Evolutionary conservation across 2,888 invertebrate genomes (phyloP).

Genomic region (Tuberolachnus salignus): DNA sequence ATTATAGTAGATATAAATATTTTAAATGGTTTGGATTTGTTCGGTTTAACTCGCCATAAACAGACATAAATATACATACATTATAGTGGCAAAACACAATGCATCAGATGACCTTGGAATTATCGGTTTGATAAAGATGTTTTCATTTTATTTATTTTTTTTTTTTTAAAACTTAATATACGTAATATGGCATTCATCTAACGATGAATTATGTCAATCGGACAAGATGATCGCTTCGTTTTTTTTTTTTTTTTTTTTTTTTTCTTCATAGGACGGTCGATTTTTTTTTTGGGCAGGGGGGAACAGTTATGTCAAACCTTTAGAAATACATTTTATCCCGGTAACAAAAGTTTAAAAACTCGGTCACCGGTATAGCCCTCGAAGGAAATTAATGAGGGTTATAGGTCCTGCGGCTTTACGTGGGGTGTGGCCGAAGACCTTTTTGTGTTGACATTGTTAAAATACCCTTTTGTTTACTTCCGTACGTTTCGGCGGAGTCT

Average conservation of each 20-base stretch:
- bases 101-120: no score
- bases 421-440: conserved; percentile 9
- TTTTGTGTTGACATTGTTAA: conserved; percentile 35
- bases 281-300: background rate
- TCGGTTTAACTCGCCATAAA: no score
- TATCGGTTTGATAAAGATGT: no score
- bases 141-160: no score
- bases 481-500: conserved; percentile 15
- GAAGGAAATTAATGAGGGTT: conserved; percentile 9
- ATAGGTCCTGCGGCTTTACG: background rate
- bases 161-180: background rate
- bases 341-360: conserved; percentile 11
- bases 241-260: background rate
- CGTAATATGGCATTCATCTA: conserved; percentile 18
- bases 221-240: conserved; percentile 3
- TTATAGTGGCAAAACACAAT: no score
- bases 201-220: conserved; percentile 2
- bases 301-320: background rate
- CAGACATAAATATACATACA: no score
- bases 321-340: conserved; percentile 12
- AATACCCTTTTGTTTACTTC: conserved; percentile 48
- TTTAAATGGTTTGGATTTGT: no score
- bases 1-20: no score
- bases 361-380: background rate
- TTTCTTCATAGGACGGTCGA: background rate